Conservation (phyloP, 2,113 vertebrate genomes). For the Noturus placidus region DNA sequence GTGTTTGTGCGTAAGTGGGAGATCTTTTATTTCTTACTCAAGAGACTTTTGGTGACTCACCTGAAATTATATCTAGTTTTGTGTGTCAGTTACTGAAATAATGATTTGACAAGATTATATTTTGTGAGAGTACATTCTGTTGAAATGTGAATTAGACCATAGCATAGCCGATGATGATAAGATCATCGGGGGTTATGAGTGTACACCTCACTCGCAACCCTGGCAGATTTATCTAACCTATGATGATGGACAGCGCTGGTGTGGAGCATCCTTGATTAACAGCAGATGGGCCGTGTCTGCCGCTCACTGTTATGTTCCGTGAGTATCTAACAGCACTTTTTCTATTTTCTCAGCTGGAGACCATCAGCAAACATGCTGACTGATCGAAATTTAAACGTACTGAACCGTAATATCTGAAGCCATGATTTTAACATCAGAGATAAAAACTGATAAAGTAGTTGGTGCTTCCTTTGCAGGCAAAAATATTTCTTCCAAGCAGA, state of each 20-base stretch:
- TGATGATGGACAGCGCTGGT: constrained; percentile 56
- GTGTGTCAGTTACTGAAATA: not conserved
- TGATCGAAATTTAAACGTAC: not conserved
- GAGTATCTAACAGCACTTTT: constrained; percentile 19
- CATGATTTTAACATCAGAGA: not conserved
- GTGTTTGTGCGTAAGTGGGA: constrained; percentile 47
- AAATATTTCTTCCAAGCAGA: not conserved
- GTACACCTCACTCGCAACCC: constrained; percentile 55
- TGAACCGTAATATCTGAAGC: not conserved
- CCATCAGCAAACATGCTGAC: not conserved
- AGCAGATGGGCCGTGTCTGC: constrained; percentile 51
- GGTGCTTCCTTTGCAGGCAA: not conserved
- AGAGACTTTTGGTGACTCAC: not conserved
- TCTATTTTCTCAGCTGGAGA: not conserved
- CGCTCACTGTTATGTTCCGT: constrained; percentile 58
- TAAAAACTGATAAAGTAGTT: not conserved
- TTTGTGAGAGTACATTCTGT: not conserved
- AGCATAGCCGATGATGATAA: constrained; percentile 49
- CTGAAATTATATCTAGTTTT: not conserved
- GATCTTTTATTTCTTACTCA: not conserved
- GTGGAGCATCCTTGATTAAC: constrained; percentile 57
- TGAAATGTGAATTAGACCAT: constrained; percentile 26
- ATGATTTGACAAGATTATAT: not conserved
- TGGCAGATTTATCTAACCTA: constrained; percentile 61
- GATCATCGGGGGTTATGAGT: constrained; percentile 62